These are phyloP conservation scores for Drosophila mulleri DNA, from an alignment of 2,888 invertebrate species.

Conservation along the genomic window DNA sequence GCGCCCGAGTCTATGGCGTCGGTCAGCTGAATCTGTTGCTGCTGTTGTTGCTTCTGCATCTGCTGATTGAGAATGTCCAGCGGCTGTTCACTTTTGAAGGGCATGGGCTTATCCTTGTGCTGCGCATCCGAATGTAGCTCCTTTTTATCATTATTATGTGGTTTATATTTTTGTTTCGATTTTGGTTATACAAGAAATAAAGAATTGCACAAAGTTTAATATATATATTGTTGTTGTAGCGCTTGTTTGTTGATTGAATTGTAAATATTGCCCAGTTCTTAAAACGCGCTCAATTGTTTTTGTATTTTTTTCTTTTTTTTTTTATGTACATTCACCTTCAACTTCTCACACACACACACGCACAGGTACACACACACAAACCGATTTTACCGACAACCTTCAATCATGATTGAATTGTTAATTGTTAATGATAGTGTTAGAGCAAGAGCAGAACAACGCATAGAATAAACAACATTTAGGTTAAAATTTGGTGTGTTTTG, in stretches of 20 bases:
- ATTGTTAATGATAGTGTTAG: slow-evolving; percentile 6
- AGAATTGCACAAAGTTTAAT: slow-evolving; percentile 9
- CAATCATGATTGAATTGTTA: slow-evolving; percentile 9
- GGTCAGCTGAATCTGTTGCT: slow-evolving; percentile 17
- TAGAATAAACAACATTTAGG: slow-evolving; percentile 3
- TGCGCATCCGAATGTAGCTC: slow-evolving; percentile 30
- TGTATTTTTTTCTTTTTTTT: neutral
- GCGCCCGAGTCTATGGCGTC: slow-evolving; percentile 29
- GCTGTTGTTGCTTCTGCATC: slow-evolving; percentile 48
- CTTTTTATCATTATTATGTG: slow-evolving; percentile 5
- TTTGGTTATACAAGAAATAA: neutral
- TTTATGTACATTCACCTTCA: neutral
- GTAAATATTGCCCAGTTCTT: slow-evolving; percentile 13
- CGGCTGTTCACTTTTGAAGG: slow-evolving; percentile 31
- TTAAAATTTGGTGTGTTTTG: neutral
- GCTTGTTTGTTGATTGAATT: slow-evolving; percentile 5
- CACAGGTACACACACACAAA: neutral
- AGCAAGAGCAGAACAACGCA: slow-evolving; percentile 8
- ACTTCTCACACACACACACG: neutral
- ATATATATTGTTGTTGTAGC: neutral
- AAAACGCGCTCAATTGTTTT: neutral
- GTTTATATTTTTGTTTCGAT: neutral
- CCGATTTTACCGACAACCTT: neutral
- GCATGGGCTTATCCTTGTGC: slow-evolving; percentile 24
- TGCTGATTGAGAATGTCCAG: slow-evolving; percentile 45